Percentiles rank a stretch among this genome's conserved stretches.
These are phyloP conservation scores for Tortricodes alternella DNA, from an alignment of 2,888 invertebrate species.

Conservation along the genomic window DNA sequence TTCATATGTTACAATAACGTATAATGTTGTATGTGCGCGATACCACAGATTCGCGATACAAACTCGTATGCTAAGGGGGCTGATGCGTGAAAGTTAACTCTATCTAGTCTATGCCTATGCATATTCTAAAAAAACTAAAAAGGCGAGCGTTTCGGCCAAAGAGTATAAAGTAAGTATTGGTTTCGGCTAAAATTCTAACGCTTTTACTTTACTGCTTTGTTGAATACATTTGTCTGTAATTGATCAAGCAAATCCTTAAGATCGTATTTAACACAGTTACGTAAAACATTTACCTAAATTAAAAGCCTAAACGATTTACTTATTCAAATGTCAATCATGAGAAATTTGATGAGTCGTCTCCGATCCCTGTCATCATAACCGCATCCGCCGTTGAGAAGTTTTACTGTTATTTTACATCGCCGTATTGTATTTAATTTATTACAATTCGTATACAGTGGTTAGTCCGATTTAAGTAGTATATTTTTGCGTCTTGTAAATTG, in stretches of 20 bases:
- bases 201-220: conserved; percentile 45
- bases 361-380: conserved; percentile 56
- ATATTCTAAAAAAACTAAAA: conserved; percentile 40
- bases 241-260: conserved; percentile 40
- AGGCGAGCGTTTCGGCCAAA: conserved; percentile 58
- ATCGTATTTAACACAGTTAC: conserved; percentile 50
- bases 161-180: too few relatives aligned
- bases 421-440: background rate
- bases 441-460: background rate
- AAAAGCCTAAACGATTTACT: conserved; percentile 30
- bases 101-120: conserved; percentile 52
- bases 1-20: too few relatives aligned
- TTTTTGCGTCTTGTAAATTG: background rate
- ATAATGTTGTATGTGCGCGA: too few relatives aligned
- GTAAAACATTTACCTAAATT: conserved; percentile 40
- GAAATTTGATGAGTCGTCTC: conserved; percentile 64
- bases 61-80: background rate
- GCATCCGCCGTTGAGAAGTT: conserved; percentile 65
- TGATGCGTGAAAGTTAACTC: conserved; percentile 4
- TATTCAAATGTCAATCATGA: conserved; percentile 30
- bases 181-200: conserved; percentile 52
- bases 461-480: background rate
- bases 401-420: conserved; percentile 59
- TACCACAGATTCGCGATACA: background rate
- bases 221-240: conserved; percentile 42